phyloP scores from a whole-genome alignment of 1,140 invertebrate species.

The Papilio glaucus region DNA sequence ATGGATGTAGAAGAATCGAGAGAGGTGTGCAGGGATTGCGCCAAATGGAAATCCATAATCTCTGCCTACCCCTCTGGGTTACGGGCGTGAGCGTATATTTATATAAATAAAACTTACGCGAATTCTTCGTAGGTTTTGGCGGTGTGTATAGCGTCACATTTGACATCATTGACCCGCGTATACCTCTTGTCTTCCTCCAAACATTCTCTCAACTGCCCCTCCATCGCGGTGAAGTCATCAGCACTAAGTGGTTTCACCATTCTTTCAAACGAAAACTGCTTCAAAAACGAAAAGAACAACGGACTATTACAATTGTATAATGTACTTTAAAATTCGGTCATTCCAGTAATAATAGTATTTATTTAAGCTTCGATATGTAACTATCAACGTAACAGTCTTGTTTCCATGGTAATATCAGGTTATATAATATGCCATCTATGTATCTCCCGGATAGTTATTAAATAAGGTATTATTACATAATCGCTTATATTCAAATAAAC shows the following conservation, averaged over 20 bases:
- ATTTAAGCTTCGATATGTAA: neutral
- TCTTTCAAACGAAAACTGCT: conserved; percentile 3
- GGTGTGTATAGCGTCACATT: conserved; percentile 79
- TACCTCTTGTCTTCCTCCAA: conserved; percentile 71
- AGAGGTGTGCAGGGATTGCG: too few relatives aligned
- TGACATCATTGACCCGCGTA: conserved; percentile 74
- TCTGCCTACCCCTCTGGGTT: too few relatives aligned
- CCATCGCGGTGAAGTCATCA: conserved; percentile 70
- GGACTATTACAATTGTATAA: too few relatives aligned
- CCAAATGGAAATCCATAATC: too few relatives aligned
- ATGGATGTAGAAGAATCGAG: too few relatives aligned
- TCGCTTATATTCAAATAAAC: neutral
- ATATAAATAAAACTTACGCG: conserved; percentile 62
- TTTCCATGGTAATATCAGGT: neutral
- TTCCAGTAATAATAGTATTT: neutral
- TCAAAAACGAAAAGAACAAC: neutral
- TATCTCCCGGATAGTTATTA: neutral
- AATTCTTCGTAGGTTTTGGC: conserved; percentile 81
- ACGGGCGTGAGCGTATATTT: too few relatives aligned
- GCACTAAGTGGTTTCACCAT: conserved; percentile 68
- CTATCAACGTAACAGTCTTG: neutral
- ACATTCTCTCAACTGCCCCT: conserved; percentile 59
- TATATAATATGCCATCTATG: neutral
- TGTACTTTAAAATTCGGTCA: neutral
- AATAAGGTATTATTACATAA: neutral